Evolutionary conservation across 2,888 invertebrate species (phyloP).

Genomic region (Pyrrhopygopsis socrates): DNA sequence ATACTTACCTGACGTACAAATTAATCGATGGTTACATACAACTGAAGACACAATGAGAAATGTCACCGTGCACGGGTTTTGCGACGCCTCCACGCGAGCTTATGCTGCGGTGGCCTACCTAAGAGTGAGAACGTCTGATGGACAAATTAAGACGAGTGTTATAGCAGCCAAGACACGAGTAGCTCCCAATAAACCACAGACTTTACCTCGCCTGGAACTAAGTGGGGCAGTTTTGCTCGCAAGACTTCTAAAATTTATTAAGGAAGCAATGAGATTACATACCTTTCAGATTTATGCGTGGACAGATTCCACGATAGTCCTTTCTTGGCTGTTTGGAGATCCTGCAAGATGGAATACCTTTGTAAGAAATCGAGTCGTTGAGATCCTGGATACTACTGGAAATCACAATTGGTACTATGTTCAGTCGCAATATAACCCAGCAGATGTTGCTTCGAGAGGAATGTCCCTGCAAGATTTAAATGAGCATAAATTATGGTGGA

Average conservation of each 20-base stretch:
- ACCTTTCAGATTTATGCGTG: conserved; percentile 40
- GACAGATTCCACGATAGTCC: conserved; percentile 60
- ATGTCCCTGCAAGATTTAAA: background rate
- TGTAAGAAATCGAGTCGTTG: conserved; percentile 37
- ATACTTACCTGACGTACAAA: background rate
- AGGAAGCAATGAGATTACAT: conserved; percentile 54
- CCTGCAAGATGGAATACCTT: conserved; percentile 45
- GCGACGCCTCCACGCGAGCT: conserved; percentile 52
- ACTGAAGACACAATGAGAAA: background rate
- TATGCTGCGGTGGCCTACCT: conserved; percentile 51
- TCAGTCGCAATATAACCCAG: conserved; percentile 37
- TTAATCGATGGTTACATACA: conserved; percentile 9
- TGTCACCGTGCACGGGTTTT: conserved; percentile 7
- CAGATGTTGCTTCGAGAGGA: conserved; percentile 54
- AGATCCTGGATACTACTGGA: background rate
- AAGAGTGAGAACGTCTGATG: conserved; percentile 22
- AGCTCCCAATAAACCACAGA: background rate
- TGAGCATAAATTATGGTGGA: conserved; percentile 27
- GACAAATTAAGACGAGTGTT: conserved; percentile 59
- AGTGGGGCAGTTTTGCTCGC: conserved; percentile 56
- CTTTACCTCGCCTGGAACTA: background rate
- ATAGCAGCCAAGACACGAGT: conserved; percentile 73
- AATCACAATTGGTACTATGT: conserved; percentile 50
- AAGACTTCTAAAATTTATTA: conserved; percentile 46
- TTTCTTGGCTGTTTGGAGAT: conserved; percentile 46